Percentiles rank a stretch among this genome's conserved stretches.
phyloP scores from a whole-genome alignment of 2,113 vertebrate genomes.

The Chloroceryle aenea region DNA sequence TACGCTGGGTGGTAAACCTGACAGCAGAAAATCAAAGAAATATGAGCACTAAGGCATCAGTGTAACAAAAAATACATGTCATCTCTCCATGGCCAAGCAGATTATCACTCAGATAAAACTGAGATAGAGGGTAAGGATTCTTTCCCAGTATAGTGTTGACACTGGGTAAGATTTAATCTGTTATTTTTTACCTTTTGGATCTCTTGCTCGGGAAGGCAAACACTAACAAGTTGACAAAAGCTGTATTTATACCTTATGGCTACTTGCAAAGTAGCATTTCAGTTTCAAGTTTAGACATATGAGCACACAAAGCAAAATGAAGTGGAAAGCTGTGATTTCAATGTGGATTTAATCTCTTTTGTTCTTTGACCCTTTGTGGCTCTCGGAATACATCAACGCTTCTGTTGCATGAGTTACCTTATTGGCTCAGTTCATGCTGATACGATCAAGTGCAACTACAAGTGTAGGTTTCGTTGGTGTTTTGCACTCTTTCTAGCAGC shows the following conservation, averaged over 20 bases:
- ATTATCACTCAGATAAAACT: conserved; percentile 50
- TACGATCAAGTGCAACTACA: not conserved
- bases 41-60: conserved; percentile 39
- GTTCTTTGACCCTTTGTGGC: conserved; percentile 68
- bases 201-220: conserved; percentile 66
- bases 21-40: conserved; percentile 58
- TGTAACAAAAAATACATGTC: conserved; percentile 12
- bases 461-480: not conserved
- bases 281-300: conserved; percentile 62
- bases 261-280: conserved; percentile 71
- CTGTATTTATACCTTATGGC: conserved; percentile 49
- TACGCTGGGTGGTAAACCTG: conserved; percentile 29
- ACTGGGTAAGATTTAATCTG: conserved; percentile 56
- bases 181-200: conserved; percentile 48
- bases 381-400: conserved; percentile 57
- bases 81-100: conserved; percentile 23
- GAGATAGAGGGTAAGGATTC: conserved; percentile 40
- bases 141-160: conserved; percentile 50
- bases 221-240: conserved; percentile 61
- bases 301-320: conserved; percentile 65
- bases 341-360: conserved; percentile 70
- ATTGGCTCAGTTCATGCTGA: conserved; percentile 15
- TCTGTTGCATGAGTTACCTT: conserved; percentile 60
- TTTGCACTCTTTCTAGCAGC: not conserved
- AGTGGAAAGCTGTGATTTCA: conserved; percentile 77